Percentiles rank a stretch among this genome's conserved stretches.
phyloP scores from a whole-genome alignment of 2,888 invertebrate species.

The Temnothorax unifasciatus region DNA sequence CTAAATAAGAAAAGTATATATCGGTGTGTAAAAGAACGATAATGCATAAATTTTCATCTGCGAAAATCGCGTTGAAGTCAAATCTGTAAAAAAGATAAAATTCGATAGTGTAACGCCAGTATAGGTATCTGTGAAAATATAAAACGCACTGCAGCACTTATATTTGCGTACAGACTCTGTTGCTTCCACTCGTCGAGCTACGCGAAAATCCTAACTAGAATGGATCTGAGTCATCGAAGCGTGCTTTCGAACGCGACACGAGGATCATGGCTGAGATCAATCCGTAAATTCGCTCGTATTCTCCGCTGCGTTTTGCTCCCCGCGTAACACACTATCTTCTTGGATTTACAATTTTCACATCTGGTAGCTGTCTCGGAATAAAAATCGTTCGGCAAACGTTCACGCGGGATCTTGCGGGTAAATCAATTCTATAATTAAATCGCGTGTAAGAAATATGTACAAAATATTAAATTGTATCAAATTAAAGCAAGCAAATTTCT shows the following conservation, averaged over 20 bases:
- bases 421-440: not conserved
- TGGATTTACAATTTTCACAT: constrained; percentile 19
- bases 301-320: constrained; percentile 59
- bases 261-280: constrained; percentile 77
- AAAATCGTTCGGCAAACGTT: not conserved
- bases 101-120: not conserved
- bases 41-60: not conserved
- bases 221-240: constrained; percentile 75
- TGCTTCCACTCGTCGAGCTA: constrained; percentile 19
- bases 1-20: constrained; percentile 10
- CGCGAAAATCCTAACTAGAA: constrained; percentile 64
- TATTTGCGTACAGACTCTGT: constrained; percentile 17
- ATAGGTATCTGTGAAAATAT: not conserved
- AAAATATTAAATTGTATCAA: not conserved
- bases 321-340: constrained; percentile 36
- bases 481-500: not conserved
- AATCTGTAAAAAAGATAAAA: constrained; percentile 2
- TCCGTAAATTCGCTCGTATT: constrained; percentile 69
- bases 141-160: not conserved
- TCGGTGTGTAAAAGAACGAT: not conserved
- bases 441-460: not conserved
- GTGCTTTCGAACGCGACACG: constrained; percentile 75
- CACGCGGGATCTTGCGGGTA: not conserved
- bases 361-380: not conserved
- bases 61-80: not conserved